phyloP scores from a whole-genome alignment of 2,797 vertebrate genomes.

The Siniperca undulata region DNA sequence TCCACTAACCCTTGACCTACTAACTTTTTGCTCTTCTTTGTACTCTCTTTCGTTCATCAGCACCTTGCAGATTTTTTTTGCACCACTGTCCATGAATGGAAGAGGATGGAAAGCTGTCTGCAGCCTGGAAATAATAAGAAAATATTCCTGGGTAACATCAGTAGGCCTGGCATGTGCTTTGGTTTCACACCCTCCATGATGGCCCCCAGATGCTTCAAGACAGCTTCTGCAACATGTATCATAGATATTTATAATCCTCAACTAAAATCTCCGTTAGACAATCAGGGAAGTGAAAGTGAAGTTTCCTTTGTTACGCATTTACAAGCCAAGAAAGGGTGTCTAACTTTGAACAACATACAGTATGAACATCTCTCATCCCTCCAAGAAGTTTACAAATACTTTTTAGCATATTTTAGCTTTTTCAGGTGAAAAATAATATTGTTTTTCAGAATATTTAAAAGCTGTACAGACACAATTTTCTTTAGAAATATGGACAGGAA shows the following conservation, averaged over 20 bases:
- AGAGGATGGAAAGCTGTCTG: constrained; percentile 3
- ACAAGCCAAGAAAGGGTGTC: not conserved
- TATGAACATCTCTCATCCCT: not conserved
- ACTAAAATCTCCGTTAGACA: not conserved
- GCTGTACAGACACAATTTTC: not conserved
- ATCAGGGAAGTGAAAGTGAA: too few species aligned
- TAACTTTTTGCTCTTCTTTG: not conserved
- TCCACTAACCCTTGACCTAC: constrained; percentile 9
- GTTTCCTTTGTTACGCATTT: not conserved
- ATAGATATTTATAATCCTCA: not conserved
- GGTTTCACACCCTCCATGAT: constrained; percentile 2
- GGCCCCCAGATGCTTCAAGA: not conserved
- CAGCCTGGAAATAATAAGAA: constrained; percentile 29
- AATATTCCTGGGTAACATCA: constrained; percentile 42
- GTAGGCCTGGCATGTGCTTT: not conserved
- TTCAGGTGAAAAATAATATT: not conserved
- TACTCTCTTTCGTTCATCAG: not conserved
- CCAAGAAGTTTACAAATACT: not conserved
- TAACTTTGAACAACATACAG: not conserved
- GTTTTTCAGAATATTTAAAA: not conserved
- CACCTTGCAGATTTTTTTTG: not conserved
- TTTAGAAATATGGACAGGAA: not conserved
- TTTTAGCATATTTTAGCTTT: not conserved
- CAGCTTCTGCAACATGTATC: not conserved
- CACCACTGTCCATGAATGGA: constrained; percentile 10